Base-by-base conservation (phyloP, 92 coral and sea anemone species). In the Virgularia gustaviana region DNA sequence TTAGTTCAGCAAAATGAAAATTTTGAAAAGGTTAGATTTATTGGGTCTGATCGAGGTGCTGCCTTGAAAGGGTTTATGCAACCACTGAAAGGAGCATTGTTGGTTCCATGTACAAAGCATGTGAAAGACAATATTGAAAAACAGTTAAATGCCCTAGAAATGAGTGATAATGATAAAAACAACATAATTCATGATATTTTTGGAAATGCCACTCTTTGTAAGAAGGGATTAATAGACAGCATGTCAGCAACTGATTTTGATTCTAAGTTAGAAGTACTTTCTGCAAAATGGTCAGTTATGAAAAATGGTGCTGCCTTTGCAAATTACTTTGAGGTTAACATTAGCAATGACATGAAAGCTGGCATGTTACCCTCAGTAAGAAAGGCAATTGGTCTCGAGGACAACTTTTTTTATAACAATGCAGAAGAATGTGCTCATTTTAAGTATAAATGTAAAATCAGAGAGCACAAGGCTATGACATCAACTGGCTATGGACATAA, bases 201-300 rank as follows among this genome's bases (percentile, higher is more conserved):
- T 70, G 76, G 76, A 3, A 70, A 51, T 70, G 43, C 20, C 1
- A 15, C 0, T 28, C n/a, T 47, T 22, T 49, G 16, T n/a, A 58
- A 47, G 51, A 70, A 70, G 41, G 76, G 76, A 4, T 29, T 70
- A 49, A 58, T 70, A 7, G 76, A 70, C 76, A 49, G 76, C 42
- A 32, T 45, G 23, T 30, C 52, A 23, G 55, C 23, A 1, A 34
- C 45, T 65, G 58, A 65, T 8, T 65, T 65, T 38, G 73, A 65
- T 65, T 52, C 73, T 41, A 15, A 39, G 49, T 10, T 65, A 51
- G 73, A 37, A 24, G 31, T 65, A 5, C 30, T 65, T 4, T 4
- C 49, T 65, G 23, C 44, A 65, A 65, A 65, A 37, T 65, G 73
- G 73, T n/a, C 7, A 18, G 49, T 0, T 0, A 34, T 41, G 13